Evolutionary conservation across 2,888 invertebrate species (phyloP).

Genomic region (Coecobrya sp.): DNA sequence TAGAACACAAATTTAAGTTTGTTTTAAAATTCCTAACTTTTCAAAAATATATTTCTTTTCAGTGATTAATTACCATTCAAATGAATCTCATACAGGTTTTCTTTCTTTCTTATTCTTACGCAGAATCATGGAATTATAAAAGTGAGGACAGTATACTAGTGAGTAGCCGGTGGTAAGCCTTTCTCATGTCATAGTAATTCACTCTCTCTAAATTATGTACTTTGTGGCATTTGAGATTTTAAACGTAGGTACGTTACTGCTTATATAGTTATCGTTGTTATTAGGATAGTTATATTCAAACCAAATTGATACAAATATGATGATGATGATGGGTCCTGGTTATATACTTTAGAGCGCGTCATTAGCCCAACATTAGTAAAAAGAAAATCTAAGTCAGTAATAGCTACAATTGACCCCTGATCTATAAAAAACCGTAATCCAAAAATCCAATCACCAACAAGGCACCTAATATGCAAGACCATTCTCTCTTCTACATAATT

Average conservation of each 20-base stretch:
- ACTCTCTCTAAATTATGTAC: neutral
- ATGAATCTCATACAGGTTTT: neutral
- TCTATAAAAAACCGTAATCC: neutral
- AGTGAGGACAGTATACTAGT: neutral
- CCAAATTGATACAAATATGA: too few relatives aligned
- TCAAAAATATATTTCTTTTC: too few relatives aligned
- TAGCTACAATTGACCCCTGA: neutral
- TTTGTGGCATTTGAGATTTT: constrained; percentile 1
- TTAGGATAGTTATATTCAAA: neutral
- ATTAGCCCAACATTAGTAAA: too few relatives aligned
- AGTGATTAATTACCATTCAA: neutral
- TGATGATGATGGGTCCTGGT: too few relatives aligned
- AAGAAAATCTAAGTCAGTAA: too few relatives aligned
- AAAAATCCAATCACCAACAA: neutral
- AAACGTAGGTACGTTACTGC: neutral
- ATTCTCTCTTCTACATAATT: neutral
- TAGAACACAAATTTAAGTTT: too few relatives aligned
- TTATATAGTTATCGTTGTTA: neutral
- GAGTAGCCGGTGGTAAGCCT: neutral
- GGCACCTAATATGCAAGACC: neutral
- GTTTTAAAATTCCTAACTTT: too few relatives aligned
- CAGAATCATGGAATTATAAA: neutral
- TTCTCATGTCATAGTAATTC: neutral
- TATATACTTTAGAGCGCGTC: too few relatives aligned
- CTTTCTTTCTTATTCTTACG: neutral